These are phyloP conservation scores for Andricus grossulariae DNA, from an alignment of 1,140 invertebrate species.

Conservation along the genomic window DNA sequence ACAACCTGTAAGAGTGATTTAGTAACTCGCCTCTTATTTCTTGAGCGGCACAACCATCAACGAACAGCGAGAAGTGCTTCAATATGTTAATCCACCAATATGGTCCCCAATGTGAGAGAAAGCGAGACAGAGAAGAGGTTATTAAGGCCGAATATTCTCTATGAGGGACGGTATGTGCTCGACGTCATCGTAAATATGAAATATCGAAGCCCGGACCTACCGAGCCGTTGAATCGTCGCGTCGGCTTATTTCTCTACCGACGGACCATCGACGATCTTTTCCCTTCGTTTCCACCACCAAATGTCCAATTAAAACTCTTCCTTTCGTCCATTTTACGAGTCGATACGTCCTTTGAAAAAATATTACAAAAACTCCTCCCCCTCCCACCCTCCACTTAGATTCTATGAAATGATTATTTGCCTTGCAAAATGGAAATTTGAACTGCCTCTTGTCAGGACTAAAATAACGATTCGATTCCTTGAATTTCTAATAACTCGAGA, in stretches of 20 bases:
- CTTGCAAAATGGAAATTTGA: too few relatives aligned
- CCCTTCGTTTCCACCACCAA: slow-evolving; percentile 45
- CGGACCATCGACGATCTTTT: slow-evolving; percentile 49
- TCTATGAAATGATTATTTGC: too few relatives aligned
- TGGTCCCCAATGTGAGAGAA: slow-evolving; percentile 64
- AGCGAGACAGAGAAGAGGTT: slow-evolving; percentile 54
- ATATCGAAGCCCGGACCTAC: slow-evolving; percentile 66
- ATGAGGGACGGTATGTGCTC: slow-evolving; percentile 60
- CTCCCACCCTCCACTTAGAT: too few relatives aligned
- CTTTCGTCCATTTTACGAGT: slow-evolving; percentile 49
- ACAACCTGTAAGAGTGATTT: slow-evolving; percentile 67
- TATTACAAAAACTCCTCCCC: neutral
- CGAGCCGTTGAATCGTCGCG: slow-evolving; percentile 55
- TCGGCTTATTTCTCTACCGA: slow-evolving; percentile 55
- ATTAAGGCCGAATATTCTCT: slow-evolving; percentile 69
- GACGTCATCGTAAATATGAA: slow-evolving; percentile 74
- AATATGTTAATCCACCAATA: slow-evolving; percentile 75
- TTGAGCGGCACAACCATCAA: slow-evolving; percentile 45
- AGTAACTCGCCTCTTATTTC: slow-evolving; percentile 71
- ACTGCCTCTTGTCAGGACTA: too few relatives aligned
- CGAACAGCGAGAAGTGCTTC: slow-evolving; percentile 60
- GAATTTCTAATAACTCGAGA: too few relatives aligned
- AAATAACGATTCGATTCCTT: too few relatives aligned
- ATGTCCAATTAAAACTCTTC: slow-evolving; percentile 57
- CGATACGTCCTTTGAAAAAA: slow-evolving; percentile 46